Evolutionary conservation across 2,797 vertebrate species (phyloP).

Genomic region (Gephyroberyx darwinii): DNA sequence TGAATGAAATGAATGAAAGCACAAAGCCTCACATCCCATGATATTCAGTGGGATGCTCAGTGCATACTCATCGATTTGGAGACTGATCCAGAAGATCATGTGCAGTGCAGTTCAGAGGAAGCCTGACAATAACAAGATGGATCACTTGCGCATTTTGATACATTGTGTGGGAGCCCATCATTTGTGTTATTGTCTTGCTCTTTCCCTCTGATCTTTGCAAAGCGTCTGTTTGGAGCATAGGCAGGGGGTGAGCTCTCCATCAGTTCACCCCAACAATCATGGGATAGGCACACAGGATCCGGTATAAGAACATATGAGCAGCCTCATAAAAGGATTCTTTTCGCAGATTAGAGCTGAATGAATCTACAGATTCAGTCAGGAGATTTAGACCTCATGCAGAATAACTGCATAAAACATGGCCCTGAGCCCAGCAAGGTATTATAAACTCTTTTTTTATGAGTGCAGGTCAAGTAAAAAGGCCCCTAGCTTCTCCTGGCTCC

Average conservation of each 20-base stretch:
- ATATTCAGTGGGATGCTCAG: constrained; percentile 17
- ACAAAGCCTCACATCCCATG: constrained; percentile 7
- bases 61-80: constrained; percentile 26
- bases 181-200: constrained; percentile 33
- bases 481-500: constrained; percentile 42
- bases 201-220: constrained; percentile 49
- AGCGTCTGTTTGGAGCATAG: constrained; percentile 30
- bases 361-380: constrained; percentile 32
- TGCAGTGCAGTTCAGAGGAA: constrained; percentile 13
- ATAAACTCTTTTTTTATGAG: constrained; percentile 54
- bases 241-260: constrained; percentile 18
- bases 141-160: constrained; percentile 39
- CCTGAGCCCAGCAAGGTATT: constrained; percentile 40
- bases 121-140: constrained; percentile 4
- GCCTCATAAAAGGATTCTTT: constrained; percentile 51
- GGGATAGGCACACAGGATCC: constrained; percentile 34
- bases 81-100: constrained; percentile 25
- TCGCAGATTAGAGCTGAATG: constrained; percentile 54
- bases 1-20: constrained; percentile 26
- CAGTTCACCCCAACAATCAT: constrained; percentile 35
- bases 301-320: constrained; percentile 22
- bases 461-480: constrained; percentile 62
- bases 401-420: constrained; percentile 46
- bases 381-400: constrained; percentile 46
- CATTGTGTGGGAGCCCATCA: constrained; percentile 40